These are phyloP conservation scores for Scarus forsteni DNA, from an alignment of 2,797 vertebrate genomes.

Conservation along the genomic window DNA sequence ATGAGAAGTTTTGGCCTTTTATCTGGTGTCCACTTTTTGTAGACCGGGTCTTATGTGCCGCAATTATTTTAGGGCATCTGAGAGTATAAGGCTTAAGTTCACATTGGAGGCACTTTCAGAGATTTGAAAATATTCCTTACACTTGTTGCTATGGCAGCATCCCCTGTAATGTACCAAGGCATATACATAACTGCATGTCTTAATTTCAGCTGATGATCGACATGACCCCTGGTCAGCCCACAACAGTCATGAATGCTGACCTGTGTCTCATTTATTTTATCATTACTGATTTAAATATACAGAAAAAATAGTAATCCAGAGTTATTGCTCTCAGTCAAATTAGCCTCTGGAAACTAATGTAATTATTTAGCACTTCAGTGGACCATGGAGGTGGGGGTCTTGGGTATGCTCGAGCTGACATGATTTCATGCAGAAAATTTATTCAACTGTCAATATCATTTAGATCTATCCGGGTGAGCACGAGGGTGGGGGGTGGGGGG, in stretches of 20 bases:
- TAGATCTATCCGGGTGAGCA: conserved; percentile 77
- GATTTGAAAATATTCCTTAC: conserved; percentile 3
- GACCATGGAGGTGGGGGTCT: conserved; percentile 39
- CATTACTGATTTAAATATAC: conserved; percentile 53
- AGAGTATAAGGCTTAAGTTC: background rate
- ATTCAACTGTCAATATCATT: conserved; percentile 84
- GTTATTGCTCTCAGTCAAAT: conserved; percentile 77
- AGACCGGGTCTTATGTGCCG: no score
- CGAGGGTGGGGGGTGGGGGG: conserved; percentile 45
- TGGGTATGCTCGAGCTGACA: conserved; percentile 63
- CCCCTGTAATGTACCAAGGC: conserved; percentile 1
- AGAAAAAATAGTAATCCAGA: conserved; percentile 59
- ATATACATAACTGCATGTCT: conserved; percentile 31
- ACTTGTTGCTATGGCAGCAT: conserved; percentile 17
- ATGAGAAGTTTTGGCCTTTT: no score
- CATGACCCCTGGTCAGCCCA: conserved; percentile 18
- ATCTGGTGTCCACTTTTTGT: no score
- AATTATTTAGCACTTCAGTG: conserved; percentile 82
- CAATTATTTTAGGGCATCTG: no score
- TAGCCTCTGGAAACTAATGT: conserved; percentile 78
- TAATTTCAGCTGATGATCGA: conserved; percentile 36
- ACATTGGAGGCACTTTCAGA: background rate
- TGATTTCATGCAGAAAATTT: conserved; percentile 80
- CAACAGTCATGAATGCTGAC: conserved; percentile 21
- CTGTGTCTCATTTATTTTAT: conserved; percentile 59